phyloP scores from a whole-genome alignment of 2,113 vertebrate species.

The Odocoileus hemionus region DNA sequence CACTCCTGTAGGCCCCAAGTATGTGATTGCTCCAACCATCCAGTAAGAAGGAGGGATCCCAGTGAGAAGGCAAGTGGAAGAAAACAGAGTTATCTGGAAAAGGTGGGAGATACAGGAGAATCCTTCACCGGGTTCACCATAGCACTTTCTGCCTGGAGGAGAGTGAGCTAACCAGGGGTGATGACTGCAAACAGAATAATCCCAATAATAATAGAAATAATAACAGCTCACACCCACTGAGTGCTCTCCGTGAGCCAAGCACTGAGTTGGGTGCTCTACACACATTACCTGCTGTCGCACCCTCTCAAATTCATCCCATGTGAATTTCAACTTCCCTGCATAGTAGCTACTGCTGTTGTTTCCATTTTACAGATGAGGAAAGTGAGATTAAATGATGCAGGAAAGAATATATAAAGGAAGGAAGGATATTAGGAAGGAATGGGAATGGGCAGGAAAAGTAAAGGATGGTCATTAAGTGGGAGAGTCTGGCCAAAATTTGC shows the following conservation, averaged over 20 bases:
- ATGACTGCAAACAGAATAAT: not conserved
- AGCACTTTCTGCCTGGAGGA: not conserved
- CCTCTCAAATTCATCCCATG: not conserved
- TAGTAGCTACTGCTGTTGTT: not conserved
- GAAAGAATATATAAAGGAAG: not conserved
- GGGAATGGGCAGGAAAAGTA: not conserved
- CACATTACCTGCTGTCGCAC: rapidly evolving
- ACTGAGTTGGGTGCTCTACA: not conserved
- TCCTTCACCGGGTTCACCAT: not conserved
- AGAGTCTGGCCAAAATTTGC: not conserved
- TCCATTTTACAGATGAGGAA: not conserved
- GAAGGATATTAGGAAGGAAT: not conserved
- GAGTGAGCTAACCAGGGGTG: not conserved
- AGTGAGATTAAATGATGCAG: not conserved
- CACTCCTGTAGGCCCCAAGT: not conserved
- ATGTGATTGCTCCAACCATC: not conserved
- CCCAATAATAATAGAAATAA: not conserved
- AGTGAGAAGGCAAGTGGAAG: not conserved
- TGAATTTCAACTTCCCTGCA: not conserved
- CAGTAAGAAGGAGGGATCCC: not conserved
- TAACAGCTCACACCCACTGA: not conserved
- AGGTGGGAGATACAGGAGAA: not conserved
- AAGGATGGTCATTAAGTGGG: not conserved
- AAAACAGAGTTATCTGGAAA: not conserved
- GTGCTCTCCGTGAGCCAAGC: too few species aligned